phyloP scores from a whole-genome alignment of 2,113 vertebrate genomes.

The Engystomops pustulosus region DNA sequence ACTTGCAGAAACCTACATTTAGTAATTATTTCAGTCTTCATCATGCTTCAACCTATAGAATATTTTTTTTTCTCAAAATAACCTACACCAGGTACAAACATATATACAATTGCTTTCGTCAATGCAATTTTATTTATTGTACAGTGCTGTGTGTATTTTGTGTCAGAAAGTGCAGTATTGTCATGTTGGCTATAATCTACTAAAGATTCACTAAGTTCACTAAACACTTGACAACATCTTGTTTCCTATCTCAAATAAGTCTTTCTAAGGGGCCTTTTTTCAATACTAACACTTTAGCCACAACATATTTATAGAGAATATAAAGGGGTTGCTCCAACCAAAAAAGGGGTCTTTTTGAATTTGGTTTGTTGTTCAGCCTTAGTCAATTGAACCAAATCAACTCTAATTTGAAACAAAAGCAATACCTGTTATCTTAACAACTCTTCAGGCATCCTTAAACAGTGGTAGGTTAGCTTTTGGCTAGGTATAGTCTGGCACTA shows the following conservation, averaged over 20 bases:
- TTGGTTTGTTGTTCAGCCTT: too few relatives aligned
- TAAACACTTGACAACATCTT: neutral
- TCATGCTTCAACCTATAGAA: constrained; percentile 22
- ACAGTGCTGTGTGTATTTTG: constrained; percentile 1
- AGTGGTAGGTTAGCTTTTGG: too few relatives aligned
- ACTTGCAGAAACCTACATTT: neutral
- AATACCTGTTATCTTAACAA: too few relatives aligned
- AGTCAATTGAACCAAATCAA: too few relatives aligned
- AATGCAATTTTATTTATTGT: neutral
- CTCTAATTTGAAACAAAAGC: too few relatives aligned
- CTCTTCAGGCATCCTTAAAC: too few relatives aligned
- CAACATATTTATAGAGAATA: neutral
- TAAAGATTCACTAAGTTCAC: too few relatives aligned
- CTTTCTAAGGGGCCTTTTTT: neutral
- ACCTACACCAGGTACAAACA: constrained; percentile 1
- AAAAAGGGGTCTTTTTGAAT: too few relatives aligned
- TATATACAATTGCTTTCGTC: neutral
- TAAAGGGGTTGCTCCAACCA: neutral
- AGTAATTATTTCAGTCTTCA: constrained; percentile 13
- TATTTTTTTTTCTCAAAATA: neutral
- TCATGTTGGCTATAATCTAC: neutral
- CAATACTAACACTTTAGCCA: neutral
- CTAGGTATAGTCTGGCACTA: too few relatives aligned
- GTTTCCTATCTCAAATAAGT: too few relatives aligned
- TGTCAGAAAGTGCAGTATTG: neutral